phyloP scores from a whole-genome alignment of 1,140 invertebrate species.

The Parapsyche elsis region DNA sequence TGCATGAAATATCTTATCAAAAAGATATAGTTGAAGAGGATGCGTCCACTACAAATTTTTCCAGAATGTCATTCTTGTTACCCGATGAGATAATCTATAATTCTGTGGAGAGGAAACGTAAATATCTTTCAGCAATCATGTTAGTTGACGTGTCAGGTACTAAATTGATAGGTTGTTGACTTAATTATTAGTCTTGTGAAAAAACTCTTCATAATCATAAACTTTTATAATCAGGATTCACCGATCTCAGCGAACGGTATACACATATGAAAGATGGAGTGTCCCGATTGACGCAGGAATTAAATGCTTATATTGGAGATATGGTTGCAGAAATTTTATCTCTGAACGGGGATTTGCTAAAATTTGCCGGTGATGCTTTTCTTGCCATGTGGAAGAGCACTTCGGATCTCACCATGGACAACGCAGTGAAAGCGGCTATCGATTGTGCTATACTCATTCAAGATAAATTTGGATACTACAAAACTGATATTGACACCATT shows the following conservation, averaged over 20 bases:
- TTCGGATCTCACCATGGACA: conserved; percentile 66
- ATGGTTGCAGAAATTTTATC: conserved; percentile 75
- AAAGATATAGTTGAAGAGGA: too few species aligned
- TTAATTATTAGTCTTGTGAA: too few species aligned
- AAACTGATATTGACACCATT: conserved; percentile 70
- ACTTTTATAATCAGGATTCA: conserved; percentile 68
- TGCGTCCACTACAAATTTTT: too few species aligned
- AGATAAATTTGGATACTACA: conserved; percentile 70
- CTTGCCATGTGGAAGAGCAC: conserved; percentile 72
- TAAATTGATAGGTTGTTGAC: too few species aligned
- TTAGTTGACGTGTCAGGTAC: too few species aligned
- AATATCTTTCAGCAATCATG: too few species aligned
- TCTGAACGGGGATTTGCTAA: conserved; percentile 73
- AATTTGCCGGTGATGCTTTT: conserved; percentile 76
- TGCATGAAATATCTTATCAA: too few species aligned
- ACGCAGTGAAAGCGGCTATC: conserved; percentile 70
- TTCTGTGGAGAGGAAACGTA: too few species aligned
- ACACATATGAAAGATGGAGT: conserved; percentile 72
- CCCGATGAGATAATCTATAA: too few species aligned
- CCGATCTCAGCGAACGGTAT: conserved; percentile 73
- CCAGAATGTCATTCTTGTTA: too few species aligned
- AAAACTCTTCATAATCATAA: too few species aligned
- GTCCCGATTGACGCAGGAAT: conserved; percentile 71
- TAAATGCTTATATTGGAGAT: conserved; percentile 74
- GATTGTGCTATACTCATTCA: conserved; percentile 74